A percentile compares a stretch with the other conserved stretches of the same genome.
These are phyloP conservation scores for Chiridota heheva DNA, from an alignment of 35 echinoderm and acorn worm genomes.

Conservation along the genomic window DNA sequence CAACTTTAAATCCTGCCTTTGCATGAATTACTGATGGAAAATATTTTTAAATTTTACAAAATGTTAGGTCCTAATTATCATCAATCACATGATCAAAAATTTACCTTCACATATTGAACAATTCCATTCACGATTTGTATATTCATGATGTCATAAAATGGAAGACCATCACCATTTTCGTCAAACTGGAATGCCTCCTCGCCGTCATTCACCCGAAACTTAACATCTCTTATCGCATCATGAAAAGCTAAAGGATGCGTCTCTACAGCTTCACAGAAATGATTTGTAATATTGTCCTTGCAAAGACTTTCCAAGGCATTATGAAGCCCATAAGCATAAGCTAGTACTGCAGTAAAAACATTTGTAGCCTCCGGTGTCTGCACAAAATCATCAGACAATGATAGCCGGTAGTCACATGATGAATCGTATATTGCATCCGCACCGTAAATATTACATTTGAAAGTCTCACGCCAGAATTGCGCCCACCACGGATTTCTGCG, in stretches of 20 bases:
- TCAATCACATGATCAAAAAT: no score
- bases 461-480: constrained; percentile 39
- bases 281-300: constrained; percentile 22
- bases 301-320: constrained; percentile 55
- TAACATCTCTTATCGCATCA: constrained; percentile 41
- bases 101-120: neutral
- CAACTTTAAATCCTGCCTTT: no score
- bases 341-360: constrained; percentile 70
- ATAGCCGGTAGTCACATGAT: constrained; percentile 4
- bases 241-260: constrained; percentile 44
- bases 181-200: constrained; percentile 53
- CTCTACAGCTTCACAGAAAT: constrained; percentile 49
- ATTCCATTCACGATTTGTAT: neutral
- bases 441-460: constrained; percentile 63
- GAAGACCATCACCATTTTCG: constrained; percentile 60
- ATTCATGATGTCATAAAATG: constrained; percentile 75
- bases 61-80: no score
- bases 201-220: constrained; percentile 29
- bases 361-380: constrained; percentile 55
- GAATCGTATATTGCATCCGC: neutral
- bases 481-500: constrained; percentile 85
- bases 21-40: no score
- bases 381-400: neutral
- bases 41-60: no score
- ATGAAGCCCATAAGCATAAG: constrained; percentile 77